Evolutionary conservation across 2,797 vertebrate genomes (phyloP), one percentile per base, ranked within the genome.

Genomic region (Eurystomus glaucurus): DNA sequence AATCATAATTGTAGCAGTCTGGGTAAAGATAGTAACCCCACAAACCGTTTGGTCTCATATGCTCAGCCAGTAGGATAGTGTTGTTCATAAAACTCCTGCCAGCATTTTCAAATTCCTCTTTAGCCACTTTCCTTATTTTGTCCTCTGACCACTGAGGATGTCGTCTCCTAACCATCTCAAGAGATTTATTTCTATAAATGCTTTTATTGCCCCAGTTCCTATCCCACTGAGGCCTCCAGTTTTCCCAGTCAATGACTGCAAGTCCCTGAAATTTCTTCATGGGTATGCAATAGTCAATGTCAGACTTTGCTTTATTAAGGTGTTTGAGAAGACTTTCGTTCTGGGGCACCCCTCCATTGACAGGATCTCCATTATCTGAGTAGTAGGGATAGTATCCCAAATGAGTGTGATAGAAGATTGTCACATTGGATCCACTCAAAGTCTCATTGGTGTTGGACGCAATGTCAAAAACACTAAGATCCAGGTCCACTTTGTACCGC

Each of bases 1-100:
- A 99, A 74, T 99, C 98, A 0, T 99, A 99, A 96, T 99, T 99
- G 97, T 99, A 99, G 96, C 99, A 99, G 92, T 99, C 99, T 41
- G 99, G 99, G 92, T 99, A 99, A 52, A 99, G 98, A 88, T 99
- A 99, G 98, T 99, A 99, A 14, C 99, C 99, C 99, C 99, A 99
- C 41, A 99, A 97, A 10, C 98, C 98, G 0, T 98, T 97, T 5
- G 99, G 98, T 70, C 99, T 98, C 71, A 98, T 98, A 31, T 98
- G 97, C 77, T 99, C 97, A 55, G 98, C 99, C 95, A 99, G 70
- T 7, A 98, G 97, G 87, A 99, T 96, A 10, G 99, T 99, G 72
- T 97, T 94, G 92, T 99, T 99, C 99, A 99, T 99, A 79, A 99
- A 99, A 84, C 83, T 94, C 90, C 93, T 98, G 22, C 98, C 99